Base-by-base conservation (phyloP, 2,113 vertebrate species). In the Gambusia affinis region DNA sequence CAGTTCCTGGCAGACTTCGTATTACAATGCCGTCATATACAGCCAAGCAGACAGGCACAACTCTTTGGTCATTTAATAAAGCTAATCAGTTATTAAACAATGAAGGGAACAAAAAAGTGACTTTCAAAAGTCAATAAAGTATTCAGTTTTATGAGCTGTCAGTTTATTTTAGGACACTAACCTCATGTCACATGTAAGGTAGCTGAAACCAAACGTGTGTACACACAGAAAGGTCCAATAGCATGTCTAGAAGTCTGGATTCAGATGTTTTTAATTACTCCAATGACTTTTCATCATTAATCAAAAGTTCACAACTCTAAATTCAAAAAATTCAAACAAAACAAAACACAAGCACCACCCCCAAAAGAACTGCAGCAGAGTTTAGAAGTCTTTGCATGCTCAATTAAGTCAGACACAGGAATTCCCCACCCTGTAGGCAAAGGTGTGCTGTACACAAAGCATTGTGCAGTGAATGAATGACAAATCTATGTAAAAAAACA, bases 121-220 rank as follows among this genome's bases (percentile, higher is more conserved):
- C 57, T 19, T 27, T 11, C 35, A 30, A 27, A 31, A 60, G 11
- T 77, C 37, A 57, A 76, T 64, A 67, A 54, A 60, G 35, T 65
- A 0, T 62, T 76, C 15, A 33, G 44, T 74, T 88, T 85, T 87
- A 91, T 83, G 71, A 70, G 64, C 35, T 70, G 78, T 84, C 78
- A 62, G 27, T 73, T 83, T 75, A 65, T 90, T 85, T 85, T 29
- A 66, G 72, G 72, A 84, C 75, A 63, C 8, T 19, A 33, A 72
- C n/a, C 6, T 70, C 62, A 51, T 67, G 70, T 80, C 75, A 87
- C 14, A 19, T 83, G 69, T 60, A 70, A 28, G 64, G 33, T 29
- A 57, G 64, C 29, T 54, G 60, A 78, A 71, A 79, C 60, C 60
- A 30, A 66, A n/a, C 72, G 63, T 85, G 75, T 76, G 69, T 73